A percentile compares a stretch with the other conserved stretches of the same genome.
phyloP scores from a whole-genome alignment of 2,113 vertebrate genomes.

The Antechinus flavipes region DNA sequence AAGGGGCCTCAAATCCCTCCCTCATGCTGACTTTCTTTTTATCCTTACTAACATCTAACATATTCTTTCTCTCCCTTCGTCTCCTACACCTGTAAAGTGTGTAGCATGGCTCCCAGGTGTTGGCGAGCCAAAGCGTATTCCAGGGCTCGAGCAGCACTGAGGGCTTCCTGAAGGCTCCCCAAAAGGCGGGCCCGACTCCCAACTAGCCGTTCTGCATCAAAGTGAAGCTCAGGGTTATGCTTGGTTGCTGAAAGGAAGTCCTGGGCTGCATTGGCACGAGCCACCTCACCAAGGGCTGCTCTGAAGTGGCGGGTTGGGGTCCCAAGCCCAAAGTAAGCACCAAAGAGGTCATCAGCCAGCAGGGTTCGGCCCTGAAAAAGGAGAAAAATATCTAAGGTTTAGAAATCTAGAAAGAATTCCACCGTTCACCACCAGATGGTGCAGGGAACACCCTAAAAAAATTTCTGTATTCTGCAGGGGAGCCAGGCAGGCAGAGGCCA shows the following conservation, averaged over 20 bases:
- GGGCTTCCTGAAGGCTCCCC: conserved; percentile 81
- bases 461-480: not conserved
- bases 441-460: not conserved
- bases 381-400: not conserved
- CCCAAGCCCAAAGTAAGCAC: conserved; percentile 80
- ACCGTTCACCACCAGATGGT: rapidly evolving
- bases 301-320: conserved; percentile 86
- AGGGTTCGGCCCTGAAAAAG: conserved; percentile 73
- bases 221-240: conserved; percentile 89
- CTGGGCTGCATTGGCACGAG: conserved; percentile 88
- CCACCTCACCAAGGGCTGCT: conserved; percentile 88
- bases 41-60: not conserved
- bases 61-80: not conserved
- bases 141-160: conserved; percentile 80
- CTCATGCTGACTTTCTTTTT: not conserved
- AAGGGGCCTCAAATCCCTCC: not conserved
- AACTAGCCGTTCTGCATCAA: conserved; percentile 88
- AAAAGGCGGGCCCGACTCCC: conserved; percentile 78
- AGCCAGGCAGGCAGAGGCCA: not conserved
- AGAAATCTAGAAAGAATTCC: not conserved
- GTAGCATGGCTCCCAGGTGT: conserved; percentile 87
- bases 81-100: conserved; percentile 88
- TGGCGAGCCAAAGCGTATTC: conserved; percentile 86
- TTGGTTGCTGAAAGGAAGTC: conserved; percentile 87
- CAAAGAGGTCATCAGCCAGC: conserved; percentile 73